Percentiles rank a stretch among this genome's conserved stretches.
phyloP scores from a whole-genome alignment of 2,888 invertebrate species.

The Drosophila nigritarsus region DNA sequence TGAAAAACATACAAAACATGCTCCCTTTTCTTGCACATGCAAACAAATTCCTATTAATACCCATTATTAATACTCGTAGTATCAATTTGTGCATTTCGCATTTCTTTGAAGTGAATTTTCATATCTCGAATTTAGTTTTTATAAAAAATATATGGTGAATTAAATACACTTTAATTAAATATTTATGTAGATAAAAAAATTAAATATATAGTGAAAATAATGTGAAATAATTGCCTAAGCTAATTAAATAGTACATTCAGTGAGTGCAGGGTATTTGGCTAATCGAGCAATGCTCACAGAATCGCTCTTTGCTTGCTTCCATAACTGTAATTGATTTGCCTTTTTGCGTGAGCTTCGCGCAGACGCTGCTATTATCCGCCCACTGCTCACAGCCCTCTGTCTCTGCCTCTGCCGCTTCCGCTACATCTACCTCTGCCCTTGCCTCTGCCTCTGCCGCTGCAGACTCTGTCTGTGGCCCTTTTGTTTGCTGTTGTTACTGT shows the following conservation, averaged over 20 bases:
- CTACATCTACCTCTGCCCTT: background rate
- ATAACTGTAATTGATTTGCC: constrained; percentile 78
- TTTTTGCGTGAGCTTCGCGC: constrained; percentile 45
- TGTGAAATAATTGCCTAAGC: background rate
- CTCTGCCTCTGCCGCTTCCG: background rate
- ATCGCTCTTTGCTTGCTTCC: constrained; percentile 48
- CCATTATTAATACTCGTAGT: background rate
- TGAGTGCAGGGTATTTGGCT: constrained; percentile 8
- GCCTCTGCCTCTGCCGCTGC: background rate
- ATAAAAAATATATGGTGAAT: background rate
- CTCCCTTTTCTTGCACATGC: background rate
- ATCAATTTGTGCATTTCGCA: background rate
- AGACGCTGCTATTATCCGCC: constrained; percentile 34
- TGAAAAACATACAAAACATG: constrained; percentile 23
- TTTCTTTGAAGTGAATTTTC: background rate
- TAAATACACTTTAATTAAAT: background rate
- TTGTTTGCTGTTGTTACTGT: constrained; percentile 11
- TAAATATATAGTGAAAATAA: background rate
- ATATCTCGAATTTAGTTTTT: background rate
- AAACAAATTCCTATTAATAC: background rate
- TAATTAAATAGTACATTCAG: background rate
- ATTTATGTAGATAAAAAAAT: background rate
- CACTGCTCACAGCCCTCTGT: constrained; percentile 2
- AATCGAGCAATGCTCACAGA: background rate
- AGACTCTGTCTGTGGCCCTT: constrained; percentile 22